These are phyloP conservation scores for Eudemis profundana DNA, from an alignment of 2,888 invertebrate species.

Conservation along the genomic window DNA sequence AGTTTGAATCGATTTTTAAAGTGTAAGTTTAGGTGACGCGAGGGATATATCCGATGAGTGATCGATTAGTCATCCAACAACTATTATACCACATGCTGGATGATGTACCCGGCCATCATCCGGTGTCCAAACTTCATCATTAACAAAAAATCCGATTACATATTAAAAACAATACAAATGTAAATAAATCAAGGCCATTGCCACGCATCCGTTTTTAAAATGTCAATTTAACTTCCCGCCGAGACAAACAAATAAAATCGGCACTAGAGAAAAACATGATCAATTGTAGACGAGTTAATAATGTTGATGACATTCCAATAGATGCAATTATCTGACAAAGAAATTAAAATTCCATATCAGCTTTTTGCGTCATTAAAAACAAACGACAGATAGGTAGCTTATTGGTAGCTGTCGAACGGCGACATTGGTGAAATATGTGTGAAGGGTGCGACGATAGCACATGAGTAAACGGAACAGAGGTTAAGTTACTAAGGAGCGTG, in stretches of 20 bases:
- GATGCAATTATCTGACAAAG: not conserved
- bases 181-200: not conserved
- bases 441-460: too few species aligned
- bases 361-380: not conserved
- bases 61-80: not conserved
- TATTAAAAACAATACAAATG: not conserved
- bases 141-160: not conserved
- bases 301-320: conserved; percentile 16
- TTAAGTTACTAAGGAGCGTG: too few species aligned
- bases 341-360: not conserved
- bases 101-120: too few species aligned
- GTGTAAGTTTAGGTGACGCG: conserved; percentile 1
- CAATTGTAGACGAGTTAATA: not conserved
- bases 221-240: not conserved
- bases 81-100: too few species aligned
- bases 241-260: not conserved
- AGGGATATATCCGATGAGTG: not conserved
- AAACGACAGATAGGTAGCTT: not conserved
- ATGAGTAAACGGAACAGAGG: too few species aligned
- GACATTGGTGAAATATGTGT: too few species aligned
- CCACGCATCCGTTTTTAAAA: not conserved
- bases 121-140: not conserved
- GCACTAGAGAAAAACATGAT: not conserved
- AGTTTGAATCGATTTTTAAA: not conserved
- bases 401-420: not conserved